Percentiles rank a stretch among this genome's conserved stretches.
phyloP scores from a whole-genome alignment of 2,797 vertebrate genomes.

The Acipenser transmontanus region DNA sequence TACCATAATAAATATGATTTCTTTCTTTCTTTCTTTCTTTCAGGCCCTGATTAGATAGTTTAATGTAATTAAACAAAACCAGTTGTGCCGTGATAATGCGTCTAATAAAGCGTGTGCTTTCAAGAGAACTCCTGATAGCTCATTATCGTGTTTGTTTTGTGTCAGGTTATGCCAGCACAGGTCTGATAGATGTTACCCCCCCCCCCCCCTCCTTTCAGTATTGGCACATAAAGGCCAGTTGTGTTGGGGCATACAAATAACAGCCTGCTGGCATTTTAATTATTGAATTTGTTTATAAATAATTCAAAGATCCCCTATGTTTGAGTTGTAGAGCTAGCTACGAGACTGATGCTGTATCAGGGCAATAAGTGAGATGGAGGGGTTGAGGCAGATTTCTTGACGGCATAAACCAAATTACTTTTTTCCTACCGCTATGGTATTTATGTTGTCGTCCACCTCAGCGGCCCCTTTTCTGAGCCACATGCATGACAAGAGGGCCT shows the following conservation, averaged over 20 bases:
- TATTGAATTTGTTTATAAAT: constrained; percentile 60
- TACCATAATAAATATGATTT: too few species aligned
- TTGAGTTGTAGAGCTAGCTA: background rate
- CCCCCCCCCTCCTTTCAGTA: constrained; percentile 20
- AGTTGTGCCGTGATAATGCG: background rate
- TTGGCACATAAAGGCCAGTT: constrained; percentile 42
- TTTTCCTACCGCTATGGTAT: too few species aligned
- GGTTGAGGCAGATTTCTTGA: too few species aligned
- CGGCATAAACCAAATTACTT: too few species aligned
- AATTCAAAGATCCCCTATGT: constrained; percentile 42
- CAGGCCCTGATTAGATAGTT: background rate
- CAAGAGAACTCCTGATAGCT: background rate
- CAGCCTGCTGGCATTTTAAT: constrained; percentile 43
- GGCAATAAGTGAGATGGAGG: too few species aligned
- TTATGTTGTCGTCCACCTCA: background rate
- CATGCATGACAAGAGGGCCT: background rate
- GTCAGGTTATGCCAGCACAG: background rate
- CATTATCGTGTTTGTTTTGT: background rate
- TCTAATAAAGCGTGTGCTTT: background rate
- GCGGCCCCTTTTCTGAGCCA: background rate
- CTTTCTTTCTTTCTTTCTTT: too few species aligned
- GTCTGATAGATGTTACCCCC: background rate
- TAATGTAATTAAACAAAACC: background rate
- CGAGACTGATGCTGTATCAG: too few species aligned
- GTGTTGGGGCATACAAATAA: constrained; percentile 35